Evolutionary conservation across 2,888 invertebrate species (phyloP).

Genomic region (Oxycera nigricornis): DNA sequence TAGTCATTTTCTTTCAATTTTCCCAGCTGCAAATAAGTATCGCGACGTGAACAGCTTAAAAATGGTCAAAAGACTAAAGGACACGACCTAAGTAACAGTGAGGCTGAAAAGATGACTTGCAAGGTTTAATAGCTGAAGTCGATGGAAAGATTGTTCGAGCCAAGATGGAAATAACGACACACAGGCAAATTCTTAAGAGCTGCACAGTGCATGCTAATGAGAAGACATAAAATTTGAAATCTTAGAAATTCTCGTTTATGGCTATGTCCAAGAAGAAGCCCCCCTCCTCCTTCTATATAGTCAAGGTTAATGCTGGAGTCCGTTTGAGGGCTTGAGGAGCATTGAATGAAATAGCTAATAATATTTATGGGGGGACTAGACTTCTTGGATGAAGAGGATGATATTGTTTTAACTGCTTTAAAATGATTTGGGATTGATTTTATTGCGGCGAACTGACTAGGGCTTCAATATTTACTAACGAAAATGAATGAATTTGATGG

Average conservation of each 20-base stretch:
- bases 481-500: no score
- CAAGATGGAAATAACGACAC: neutral
- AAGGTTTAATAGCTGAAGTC: no score
- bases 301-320: neutral
- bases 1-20: slow-evolving; percentile 3
- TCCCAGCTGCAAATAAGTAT: neutral
- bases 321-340: neutral
- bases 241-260: slow-evolving; percentile 20
- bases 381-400: neutral
- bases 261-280: neutral
- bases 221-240: slow-evolving; percentile 27
- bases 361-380: neutral
- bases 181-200: slow-evolving; percentile 11
- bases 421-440: neutral
- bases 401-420: neutral
- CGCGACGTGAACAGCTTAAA: neutral
- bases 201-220: slow-evolving; percentile 32
- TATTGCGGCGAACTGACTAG: neutral
- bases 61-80: neutral
- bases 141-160: no score
- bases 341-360: neutral
- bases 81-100: neutral
- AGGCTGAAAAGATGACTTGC: neutral
- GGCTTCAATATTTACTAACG: no score
- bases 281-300: no score